Evolutionary conservation across 2,888 invertebrate genomes (phyloP), one percentile per base, ranked within the genome.

Genomic region (Scaptomyza caliginosa): DNA sequence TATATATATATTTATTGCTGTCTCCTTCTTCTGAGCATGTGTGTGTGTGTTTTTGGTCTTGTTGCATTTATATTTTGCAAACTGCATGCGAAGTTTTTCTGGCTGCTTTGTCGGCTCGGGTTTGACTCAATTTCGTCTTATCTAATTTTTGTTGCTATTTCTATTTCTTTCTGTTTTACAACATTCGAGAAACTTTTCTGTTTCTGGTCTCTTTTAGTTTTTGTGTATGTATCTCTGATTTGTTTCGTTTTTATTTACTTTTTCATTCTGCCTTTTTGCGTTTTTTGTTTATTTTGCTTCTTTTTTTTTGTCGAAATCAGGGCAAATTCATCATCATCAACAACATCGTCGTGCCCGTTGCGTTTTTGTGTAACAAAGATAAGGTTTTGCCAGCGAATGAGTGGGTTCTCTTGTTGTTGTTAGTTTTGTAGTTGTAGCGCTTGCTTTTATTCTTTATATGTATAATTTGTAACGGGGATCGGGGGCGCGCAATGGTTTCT

Each of bases 251-350:
- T 48, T 55, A 28, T 50, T 24, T 34, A 24, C 49, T 36, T 52
- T 69, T 58, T 28, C 60, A 46, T 55, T 57, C 30, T 66, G 51
- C 40, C 48, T 62, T 73, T 68, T 72, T 68, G 45, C 48, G 54
- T 69, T 80, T 66, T 77, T 77, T 83, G 81, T 79, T 77, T 80
- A 68, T 86, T 82, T n/a, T n/a, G n/a, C n/a, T n/a, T n/a, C n/a
- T n/a, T n/a, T n/a, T n/a, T 86, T 83, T 89, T 77, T 88, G 89
- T 85, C 88, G 90, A 89, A 89, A 89, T 89, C 90, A 89, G 89
- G 90, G 89, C 89, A 89, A 87, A 89, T 89, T 89, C 89, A 89
- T 89, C 89, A 89, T 86, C 89, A 89, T 78, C 85, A 83, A 85
- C 87, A 86, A 77, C 87, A 84, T 80, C 79, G 76, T 68, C 67